Evolutionary conservation across 2,888 invertebrate species (phyloP), one percentile per base, ranked within the genome.

Genomic region (Pyralis farinalis): DNA sequence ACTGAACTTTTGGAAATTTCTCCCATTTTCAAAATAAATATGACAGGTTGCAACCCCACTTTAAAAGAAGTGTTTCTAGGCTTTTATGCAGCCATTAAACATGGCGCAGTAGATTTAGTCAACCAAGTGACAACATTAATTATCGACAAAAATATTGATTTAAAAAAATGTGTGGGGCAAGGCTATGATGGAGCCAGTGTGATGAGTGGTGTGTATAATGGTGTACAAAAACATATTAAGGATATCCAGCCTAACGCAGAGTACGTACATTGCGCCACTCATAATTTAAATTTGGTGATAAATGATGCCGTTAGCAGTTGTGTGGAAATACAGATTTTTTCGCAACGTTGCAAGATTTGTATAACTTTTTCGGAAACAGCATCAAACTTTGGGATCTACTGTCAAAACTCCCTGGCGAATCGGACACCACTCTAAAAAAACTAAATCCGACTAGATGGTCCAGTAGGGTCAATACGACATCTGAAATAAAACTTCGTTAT

Each of bases 101-200:
- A 58, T 45, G 46, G 48, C 42, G 53, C 55, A 37, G 51, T 40
- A 47, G 51, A 54, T 55, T 53, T 57, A 42, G 45, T 42, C 49
- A 53, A 55, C 37, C 56, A 55, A 51, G 51, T 54, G 29, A 43
- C 38, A 8, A 44, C 39, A 33, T 16, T 4, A 16, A 3, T 42
- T 44, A 32, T 39, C 12, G 31, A 44, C 20, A 46, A 47, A 37
- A 42, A 37, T 42, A 35, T 47, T 44, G 40, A 44, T 47, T 44
- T 16, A 34, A 39, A 44, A 47, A 47, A 44, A 37, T 37, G 39
- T 42, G 43, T 43, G 12, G 44, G 40, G 29, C 51, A 53, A 42
- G 46, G 47, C 21, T 67, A 69, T 47, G 63, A 69, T 49, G 63
- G 63, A 44, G 63, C 63, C 27, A 4, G 27, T 27, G 27, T 27